A percentile compares a stretch with the other conserved stretches of the same genome.
Conservation (phyloP, 1,140 invertebrate genomes). For the Hyphantria cunea region DNA sequence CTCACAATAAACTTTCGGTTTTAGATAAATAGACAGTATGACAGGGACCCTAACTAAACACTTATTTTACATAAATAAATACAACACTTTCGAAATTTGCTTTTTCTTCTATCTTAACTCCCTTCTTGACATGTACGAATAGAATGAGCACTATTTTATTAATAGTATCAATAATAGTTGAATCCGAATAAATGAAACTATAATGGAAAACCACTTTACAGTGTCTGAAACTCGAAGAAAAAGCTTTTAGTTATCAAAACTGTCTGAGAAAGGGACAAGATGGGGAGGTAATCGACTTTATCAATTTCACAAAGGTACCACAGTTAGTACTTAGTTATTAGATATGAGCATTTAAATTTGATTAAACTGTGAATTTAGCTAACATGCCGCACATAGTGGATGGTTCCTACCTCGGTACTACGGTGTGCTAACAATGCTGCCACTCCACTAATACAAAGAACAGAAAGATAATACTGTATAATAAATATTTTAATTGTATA, state of each 20-base stretch:
- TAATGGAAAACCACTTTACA: conserved; percentile 24
- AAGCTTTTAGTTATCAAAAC: conserved; percentile 36
- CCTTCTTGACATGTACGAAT: too few species aligned
- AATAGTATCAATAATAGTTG: not conserved
- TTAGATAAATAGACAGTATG: too few species aligned
- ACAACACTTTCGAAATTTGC: not conserved
- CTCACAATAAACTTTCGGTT: too few species aligned
- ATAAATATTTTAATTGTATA: too few species aligned
- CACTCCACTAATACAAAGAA: too few species aligned
- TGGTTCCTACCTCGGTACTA: not conserved
- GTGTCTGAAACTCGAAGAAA: conserved; percentile 12
- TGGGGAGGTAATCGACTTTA: conserved; percentile 8
- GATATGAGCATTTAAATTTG: conserved; percentile 33
- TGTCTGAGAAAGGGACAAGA: conserved; percentile 10
- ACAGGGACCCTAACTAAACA: too few species aligned
- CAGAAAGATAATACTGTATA: too few species aligned
- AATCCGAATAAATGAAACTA: not conserved
- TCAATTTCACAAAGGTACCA: conserved; percentile 19
- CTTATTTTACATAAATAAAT: not conserved
- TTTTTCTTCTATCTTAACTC: not conserved
- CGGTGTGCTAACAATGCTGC: not conserved
- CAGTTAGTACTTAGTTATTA: too few species aligned
- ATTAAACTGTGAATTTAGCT: conserved; percentile 8
- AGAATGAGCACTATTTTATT: not conserved
- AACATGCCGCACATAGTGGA: not conserved